Evolutionary conservation across 2,888 invertebrate species (phyloP).

Genomic region (Belgica antarctica): DNA sequence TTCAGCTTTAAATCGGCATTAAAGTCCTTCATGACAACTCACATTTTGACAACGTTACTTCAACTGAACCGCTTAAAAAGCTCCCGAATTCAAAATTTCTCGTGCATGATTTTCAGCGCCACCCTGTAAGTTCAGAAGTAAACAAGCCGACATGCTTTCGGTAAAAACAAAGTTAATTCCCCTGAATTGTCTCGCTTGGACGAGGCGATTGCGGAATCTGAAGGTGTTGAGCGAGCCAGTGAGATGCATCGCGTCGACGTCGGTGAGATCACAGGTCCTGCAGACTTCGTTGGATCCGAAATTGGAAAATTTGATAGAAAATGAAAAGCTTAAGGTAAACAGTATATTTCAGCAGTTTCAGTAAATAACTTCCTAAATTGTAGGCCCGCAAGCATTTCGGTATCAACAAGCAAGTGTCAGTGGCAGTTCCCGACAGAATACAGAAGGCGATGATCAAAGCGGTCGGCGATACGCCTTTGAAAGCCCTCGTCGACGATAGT

Average conservation of each 20-base stretch:
- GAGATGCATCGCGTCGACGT: background rate
- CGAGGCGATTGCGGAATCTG: background rate
- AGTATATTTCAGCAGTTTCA: background rate
- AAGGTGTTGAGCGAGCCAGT: background rate
- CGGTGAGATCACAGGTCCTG: background rate
- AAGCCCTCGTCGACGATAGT: slow-evolving; percentile 59
- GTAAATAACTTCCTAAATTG: background rate
- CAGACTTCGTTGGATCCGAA: no score
- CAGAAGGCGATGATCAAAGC: slow-evolving; percentile 59
- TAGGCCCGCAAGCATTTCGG: slow-evolving; percentile 71
- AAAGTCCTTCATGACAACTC: no score
- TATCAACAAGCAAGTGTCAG: slow-evolving; percentile 58
- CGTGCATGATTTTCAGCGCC: no score
- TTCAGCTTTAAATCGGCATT: no score
- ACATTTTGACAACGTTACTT: no score
- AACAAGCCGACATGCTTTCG: no score
- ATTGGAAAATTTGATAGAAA: slow-evolving; percentile 57
- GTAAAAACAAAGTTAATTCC: no score
- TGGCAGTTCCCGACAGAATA: slow-evolving; percentile 63
- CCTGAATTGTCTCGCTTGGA: background rate
- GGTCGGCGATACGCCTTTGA: slow-evolving; percentile 61
- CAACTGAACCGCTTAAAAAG: no score
- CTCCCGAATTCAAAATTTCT: no score
- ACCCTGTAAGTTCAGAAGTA: no score
- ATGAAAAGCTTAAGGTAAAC: slow-evolving; percentile 57